phyloP scores from a whole-genome alignment of 2,888 invertebrate genomes.

The Exephanes ischioxanthus region DNA sequence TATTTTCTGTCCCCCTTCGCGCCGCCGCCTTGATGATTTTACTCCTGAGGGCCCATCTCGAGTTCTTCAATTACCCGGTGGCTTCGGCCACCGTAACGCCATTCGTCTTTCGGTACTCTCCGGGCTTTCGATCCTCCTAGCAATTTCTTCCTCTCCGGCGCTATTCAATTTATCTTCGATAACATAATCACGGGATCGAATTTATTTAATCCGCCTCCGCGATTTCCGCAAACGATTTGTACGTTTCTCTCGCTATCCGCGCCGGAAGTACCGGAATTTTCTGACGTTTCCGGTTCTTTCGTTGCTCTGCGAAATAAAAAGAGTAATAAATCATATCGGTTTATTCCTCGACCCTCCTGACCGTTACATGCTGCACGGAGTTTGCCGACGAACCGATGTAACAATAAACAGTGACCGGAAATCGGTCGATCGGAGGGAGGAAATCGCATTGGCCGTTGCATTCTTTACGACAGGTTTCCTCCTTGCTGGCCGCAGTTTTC shows the following conservation, averaged over 20 bases:
- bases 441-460: conserved; percentile 26
- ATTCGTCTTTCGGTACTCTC: conserved; percentile 21
- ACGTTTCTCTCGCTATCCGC: too few relatives aligned
- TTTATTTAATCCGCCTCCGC: too few relatives aligned
- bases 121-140: not conserved
- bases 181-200: too few relatives aligned
- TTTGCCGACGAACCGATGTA: not conserved
- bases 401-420: conserved; percentile 50
- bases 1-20: conserved; percentile 21
- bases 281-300: too few relatives aligned
- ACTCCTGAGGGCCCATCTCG: not conserved
- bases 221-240: too few relatives aligned
- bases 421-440: conserved; percentile 21
- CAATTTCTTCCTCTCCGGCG: too few relatives aligned
- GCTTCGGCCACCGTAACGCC: not conserved
- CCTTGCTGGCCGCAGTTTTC: not conserved
- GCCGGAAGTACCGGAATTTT: too few relatives aligned
- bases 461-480: conserved; percentile 3
- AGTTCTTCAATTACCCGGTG: conserved; percentile 32
- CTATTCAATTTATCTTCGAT: too few relatives aligned
- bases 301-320: too few relatives aligned
- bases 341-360: too few relatives aligned
- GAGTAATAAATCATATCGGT: too few relatives aligned
- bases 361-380: too few relatives aligned
- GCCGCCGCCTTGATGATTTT: conserved; percentile 14